phyloP scores from a whole-genome alignment of 2,113 vertebrate genomes.

The Limanda limanda region DNA sequence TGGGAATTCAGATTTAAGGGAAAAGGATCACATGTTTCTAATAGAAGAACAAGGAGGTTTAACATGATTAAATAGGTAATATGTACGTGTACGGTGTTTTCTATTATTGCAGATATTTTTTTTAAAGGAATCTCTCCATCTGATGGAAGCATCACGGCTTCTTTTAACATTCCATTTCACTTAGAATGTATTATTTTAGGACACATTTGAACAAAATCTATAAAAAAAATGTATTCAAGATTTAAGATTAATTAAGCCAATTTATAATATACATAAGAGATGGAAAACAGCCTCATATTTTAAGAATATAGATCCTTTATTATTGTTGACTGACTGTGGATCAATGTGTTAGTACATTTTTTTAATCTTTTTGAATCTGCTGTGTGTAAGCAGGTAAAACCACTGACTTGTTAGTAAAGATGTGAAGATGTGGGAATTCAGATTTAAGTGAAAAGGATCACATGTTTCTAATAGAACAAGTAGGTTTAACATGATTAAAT shows the following conservation, averaged over 20 bases:
- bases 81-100: conserved; percentile 8
- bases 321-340: too few species aligned
- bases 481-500: neutral
- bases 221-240: neutral
- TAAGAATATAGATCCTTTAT: neutral
- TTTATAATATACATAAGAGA: too few species aligned
- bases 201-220: too few species aligned
- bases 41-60: too few species aligned
- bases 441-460: conserved; percentile 4
- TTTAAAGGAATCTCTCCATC: neutral
- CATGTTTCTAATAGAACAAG: neutral
- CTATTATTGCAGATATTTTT: neutral
- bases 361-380: conserved; percentile 2
- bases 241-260: neutral
- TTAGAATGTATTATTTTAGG: neutral
- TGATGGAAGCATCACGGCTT: neutral
- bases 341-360: too few species aligned
- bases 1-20: too few species aligned
- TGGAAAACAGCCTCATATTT: too few species aligned
- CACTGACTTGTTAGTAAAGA: neutral
- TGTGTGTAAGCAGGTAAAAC: conserved; percentile 17
- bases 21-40: too few species aligned
- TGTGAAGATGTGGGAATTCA: conserved; percentile 1
- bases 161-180: neutral
- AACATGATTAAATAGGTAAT: too few species aligned